Evolutionary conservation across 2,888 invertebrate species (phyloP).

Genomic region (Fragum sueziense): DNA sequence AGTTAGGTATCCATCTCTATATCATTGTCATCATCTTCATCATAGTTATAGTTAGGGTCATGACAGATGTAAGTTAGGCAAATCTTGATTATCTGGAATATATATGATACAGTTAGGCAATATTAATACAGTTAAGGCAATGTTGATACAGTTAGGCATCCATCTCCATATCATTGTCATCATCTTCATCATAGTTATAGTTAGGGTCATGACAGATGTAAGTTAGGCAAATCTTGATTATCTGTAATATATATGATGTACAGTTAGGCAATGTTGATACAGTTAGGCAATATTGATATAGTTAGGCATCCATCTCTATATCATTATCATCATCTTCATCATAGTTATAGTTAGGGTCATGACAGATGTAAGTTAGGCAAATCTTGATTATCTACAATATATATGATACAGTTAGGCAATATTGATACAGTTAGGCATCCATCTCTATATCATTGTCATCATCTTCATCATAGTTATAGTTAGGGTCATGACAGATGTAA

Average conservation of each 20-base stretch:
- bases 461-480: conserved; percentile 96
- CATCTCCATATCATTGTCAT: no score
- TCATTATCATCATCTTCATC: conserved; percentile 88
- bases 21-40: conserved; percentile 86
- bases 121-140: conserved; percentile 89
- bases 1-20: conserved; percentile 90
- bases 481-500: conserved; percentile 98
- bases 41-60: conserved; percentile 99
- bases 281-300: conserved; percentile 71
- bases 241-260: conserved; percentile 71
- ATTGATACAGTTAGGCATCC: conserved; percentile 78
- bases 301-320: conserved; percentile 78
- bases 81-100: conserved; percentile 86
- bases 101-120: neutral
- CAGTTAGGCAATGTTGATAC: no score
- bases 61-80: conserved; percentile 96
- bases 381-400: conserved; percentile 86
- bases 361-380: conserved; percentile 94
- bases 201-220: conserved; percentile 99
- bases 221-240: conserved; percentile 91
- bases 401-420: neutral
- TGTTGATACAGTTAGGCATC: conserved; percentile 94
- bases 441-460: conserved; percentile 85
- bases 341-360: conserved; percentile 99
- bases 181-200: conserved; percentile 93